Base-by-base conservation (phyloP, 2,888 invertebrate species). In the Micoletzkya japonica region DNA sequence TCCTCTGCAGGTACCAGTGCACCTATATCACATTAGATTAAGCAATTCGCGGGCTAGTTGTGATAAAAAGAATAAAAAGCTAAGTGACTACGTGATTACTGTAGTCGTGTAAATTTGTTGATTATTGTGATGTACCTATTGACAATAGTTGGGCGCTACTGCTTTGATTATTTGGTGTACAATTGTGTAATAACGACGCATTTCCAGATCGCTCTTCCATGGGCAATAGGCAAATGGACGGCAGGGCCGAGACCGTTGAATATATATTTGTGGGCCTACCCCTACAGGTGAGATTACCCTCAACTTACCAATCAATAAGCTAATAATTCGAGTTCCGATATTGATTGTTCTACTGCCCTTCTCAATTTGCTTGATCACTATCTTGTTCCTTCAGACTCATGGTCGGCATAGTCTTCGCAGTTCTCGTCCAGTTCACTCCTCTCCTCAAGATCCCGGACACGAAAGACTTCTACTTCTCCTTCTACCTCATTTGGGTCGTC, bases 161-260 rank as follows among this genome's bases (percentile, higher is more conserved):
- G n/a, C n/a, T n/a, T n/a, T n/a, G n/a, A n/a, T n/a, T n/a, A n/a
- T n/a, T n/a, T n/a, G n/a, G n/a, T n/a, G n/a, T n/a, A n/a, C n/a
- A n/a, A n/a, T n/a, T n/a, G n/a, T n/a, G n/a, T n/a, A n/a, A n/a
- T n/a, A n/a, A n/a, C n/a, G n/a, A n/a, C n/a, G n/a, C n/a, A n/a
- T n/a, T n/a, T 54, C 28, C 96, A 97, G 88, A 93, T 95, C 72
- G 85, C 95, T 64, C 89, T 98, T 85, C 97, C 98, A 4, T 87
- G 97, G 80, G 88, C 93, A 69, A 91, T 94, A 84, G 90, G 91
- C 59, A 87, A 90, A 81, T 93, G 93, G 86, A 93, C 93, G 0
- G 90, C 92, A 20, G 95, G 96, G 2, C 92, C 93, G 0, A 90
- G 91, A 70, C 97, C 98, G 0, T 89, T 98, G 87, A 90, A 92